Percentiles rank a stretch among this genome's conserved stretches.
Evolutionary conservation across 2,113 vertebrate species (phyloP).

Genomic region (Anguilla japonica): DNA sequence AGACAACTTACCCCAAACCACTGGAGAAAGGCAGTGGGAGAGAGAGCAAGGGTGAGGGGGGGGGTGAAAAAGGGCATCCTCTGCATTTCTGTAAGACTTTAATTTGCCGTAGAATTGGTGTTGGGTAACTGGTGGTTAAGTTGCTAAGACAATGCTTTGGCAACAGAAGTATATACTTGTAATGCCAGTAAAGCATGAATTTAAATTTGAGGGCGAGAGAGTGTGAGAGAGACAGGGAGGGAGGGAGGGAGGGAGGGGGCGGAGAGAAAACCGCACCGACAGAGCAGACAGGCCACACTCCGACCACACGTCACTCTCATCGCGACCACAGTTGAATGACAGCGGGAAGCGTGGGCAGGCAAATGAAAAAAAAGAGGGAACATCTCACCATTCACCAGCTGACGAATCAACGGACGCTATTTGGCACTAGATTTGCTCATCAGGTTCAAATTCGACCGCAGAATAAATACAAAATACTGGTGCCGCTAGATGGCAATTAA

Average conservation of each 20-base stretch:
- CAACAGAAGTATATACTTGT: background rate
- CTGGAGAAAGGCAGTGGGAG: background rate
- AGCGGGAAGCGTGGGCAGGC: background rate
- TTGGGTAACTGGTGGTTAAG: no score
- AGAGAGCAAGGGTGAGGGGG: conserved; percentile 28
- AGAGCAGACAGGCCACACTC: conserved; percentile 56
- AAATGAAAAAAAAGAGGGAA: background rate
- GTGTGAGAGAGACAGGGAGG: conserved; percentile 30
- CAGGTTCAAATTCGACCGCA: background rate
- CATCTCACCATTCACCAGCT: background rate
- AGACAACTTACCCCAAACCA: background rate
- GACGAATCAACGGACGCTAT: background rate
- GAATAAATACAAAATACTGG: no score
- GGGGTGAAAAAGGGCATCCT: conserved; percentile 48
- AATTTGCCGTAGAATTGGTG: no score
- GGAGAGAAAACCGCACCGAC: conserved; percentile 51
- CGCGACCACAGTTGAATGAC: conserved; percentile 41
- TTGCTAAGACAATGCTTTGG: background rate
- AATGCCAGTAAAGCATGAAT: background rate
- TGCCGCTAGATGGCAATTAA: background rate
- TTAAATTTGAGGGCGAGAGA: background rate
- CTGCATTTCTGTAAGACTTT: no score
- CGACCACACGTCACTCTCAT: conserved; percentile 51
- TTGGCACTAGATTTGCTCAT: background rate
- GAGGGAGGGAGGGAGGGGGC: conserved; percentile 44